A percentile compares a stretch with the other conserved stretches of the same genome.
These are phyloP conservation scores for Orchestia grillus DNA, from an alignment of 1,140 invertebrate genomes.

Conservation along the genomic window DNA sequence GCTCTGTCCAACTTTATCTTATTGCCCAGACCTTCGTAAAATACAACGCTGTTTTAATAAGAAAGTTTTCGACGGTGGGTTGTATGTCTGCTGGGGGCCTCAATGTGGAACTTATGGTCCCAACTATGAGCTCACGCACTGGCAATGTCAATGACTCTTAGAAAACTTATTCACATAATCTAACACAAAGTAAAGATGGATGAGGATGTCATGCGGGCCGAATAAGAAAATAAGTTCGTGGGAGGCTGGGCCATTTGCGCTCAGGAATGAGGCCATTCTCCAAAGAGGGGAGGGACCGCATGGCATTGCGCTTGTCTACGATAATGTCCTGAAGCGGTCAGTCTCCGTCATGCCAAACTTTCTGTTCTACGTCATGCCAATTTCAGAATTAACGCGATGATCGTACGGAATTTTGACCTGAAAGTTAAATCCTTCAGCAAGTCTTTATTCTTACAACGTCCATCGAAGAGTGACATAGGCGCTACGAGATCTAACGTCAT, in stretches of 20 bases:
- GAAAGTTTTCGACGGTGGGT: not conserved
- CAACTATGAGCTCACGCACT: not conserved
- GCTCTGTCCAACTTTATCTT: too few relatives aligned
- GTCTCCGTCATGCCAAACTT: not conserved
- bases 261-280: not conserved
- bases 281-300: not conserved
- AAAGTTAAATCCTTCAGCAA: not conserved
- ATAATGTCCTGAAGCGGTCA: not conserved
- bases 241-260: not conserved
- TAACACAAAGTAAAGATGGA: conserved; percentile 17
- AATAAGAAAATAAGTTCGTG: not conserved
- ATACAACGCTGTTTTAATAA: not conserved
- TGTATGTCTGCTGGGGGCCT: not conserved
- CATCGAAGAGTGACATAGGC: not conserved
- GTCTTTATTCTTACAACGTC: not conserved
- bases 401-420: not conserved
- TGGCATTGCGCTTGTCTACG: not conserved
- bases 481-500: too few relatives aligned
- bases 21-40: not conserved
- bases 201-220: not conserved
- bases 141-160: not conserved
- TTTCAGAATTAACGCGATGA: not conserved
- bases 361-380: not conserved
- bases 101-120: not conserved
- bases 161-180: not conserved